These are phyloP conservation scores for Echiichthys vipera DNA, from an alignment of 2,797 vertebrate genomes.

Conservation along the genomic window DNA sequence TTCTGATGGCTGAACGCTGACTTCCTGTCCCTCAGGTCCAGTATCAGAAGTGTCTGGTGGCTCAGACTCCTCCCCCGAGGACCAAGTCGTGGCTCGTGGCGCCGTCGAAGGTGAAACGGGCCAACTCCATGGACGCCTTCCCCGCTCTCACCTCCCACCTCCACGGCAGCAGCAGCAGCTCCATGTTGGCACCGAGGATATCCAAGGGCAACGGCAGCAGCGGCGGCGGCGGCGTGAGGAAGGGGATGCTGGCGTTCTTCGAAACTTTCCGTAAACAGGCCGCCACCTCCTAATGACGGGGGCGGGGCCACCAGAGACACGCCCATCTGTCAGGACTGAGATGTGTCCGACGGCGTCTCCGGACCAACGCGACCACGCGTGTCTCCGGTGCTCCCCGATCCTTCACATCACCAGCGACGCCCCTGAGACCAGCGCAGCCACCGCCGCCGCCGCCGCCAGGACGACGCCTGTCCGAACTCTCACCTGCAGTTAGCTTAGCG, in stretches of 20 bases:
- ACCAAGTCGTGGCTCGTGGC: slow-evolving; percentile 82
- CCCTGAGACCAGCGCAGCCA: not conserved
- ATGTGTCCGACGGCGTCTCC: no score
- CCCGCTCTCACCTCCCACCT: slow-evolving; percentile 60
- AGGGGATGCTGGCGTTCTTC: slow-evolving; percentile 91
- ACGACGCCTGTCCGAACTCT: not conserved
- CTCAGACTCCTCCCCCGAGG: slow-evolving; percentile 88
- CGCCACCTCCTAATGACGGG: slow-evolving; percentile 77
- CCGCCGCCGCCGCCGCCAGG: no score
- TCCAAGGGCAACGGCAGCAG: slow-evolving; percentile 30
- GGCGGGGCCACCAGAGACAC: slow-evolving; percentile 10
- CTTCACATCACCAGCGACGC: slow-evolving; percentile 46
- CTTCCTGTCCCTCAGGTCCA: slow-evolving; percentile 85
- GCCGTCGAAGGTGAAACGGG: slow-evolving; percentile 86
- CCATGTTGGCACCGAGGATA: slow-evolving; percentile 45
- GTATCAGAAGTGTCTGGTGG: slow-evolving; percentile 95
- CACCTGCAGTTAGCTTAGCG: slow-evolving; percentile 1
- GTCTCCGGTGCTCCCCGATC: no score
- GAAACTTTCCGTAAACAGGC: slow-evolving; percentile 91
- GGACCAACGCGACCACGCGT: no score
- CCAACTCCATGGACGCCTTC: slow-evolving; percentile 88
- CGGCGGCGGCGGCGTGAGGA: slow-evolving; percentile 79
- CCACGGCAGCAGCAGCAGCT: slow-evolving; percentile 70
- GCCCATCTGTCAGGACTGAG: not conserved
- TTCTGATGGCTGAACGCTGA: no score